Conservation (phyloP, 1,140 invertebrate genomes). For the Lasioglossum baleicum region DNA sequence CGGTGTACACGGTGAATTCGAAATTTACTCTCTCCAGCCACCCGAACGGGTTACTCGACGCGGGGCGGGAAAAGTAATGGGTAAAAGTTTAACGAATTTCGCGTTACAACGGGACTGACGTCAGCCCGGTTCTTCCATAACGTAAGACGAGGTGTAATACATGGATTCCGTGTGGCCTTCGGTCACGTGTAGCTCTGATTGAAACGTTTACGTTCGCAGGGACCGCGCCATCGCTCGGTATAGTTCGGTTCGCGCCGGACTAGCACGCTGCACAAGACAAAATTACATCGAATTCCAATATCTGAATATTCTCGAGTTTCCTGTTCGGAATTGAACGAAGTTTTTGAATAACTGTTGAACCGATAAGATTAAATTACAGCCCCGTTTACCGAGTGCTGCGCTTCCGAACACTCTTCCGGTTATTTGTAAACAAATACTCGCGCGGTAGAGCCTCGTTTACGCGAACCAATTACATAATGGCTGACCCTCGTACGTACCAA, state of each 20-base stretch:
- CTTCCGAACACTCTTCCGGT: not conserved
- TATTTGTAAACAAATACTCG: not conserved
- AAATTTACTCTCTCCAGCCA: not conserved
- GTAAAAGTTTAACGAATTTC: slow-evolving; percentile 35
- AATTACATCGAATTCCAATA: slow-evolving; percentile 38
- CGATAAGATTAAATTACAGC: not conserved
- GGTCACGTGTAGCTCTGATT: not conserved
- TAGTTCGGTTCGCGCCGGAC: not conserved
- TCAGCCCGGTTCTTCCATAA: not conserved
- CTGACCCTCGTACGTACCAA: no score
- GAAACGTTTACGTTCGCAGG: not conserved
- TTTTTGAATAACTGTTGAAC: not conserved
- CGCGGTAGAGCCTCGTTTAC: no score
- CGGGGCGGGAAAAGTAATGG: slow-evolving; percentile 5
- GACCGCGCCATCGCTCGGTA: not conserved
- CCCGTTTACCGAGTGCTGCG: not conserved
- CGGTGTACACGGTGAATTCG: not conserved
- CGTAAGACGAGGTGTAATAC: not conserved
- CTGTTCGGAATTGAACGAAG: not conserved
- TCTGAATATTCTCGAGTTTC: not conserved
- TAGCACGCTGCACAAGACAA: not conserved
- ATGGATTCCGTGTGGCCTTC: no score
- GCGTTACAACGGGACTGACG: slow-evolving; percentile 1
- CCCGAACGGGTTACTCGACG: not conserved
- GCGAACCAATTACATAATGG: no score